Evolutionary conservation across 2,113 vertebrate genomes (phyloP).

Genomic region (Amblyopsis rosae): DNA sequence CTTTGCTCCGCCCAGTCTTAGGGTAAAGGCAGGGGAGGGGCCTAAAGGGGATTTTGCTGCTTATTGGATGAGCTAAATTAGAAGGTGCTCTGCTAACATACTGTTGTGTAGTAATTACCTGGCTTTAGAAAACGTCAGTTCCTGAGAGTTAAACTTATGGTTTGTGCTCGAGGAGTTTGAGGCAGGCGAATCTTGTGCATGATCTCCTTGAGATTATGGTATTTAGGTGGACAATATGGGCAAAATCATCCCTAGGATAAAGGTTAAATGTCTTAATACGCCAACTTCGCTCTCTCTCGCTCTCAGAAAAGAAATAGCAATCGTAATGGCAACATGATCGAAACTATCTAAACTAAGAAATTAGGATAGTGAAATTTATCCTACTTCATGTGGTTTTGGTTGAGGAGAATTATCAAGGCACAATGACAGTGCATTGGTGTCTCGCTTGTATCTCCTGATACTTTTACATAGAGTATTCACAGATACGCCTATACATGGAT

Average conservation of each 20-base stretch:
- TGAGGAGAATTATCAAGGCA: too few relatives aligned
- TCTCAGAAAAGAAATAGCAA: too few relatives aligned
- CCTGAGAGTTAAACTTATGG: conserved; percentile 25
- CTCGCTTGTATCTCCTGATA: too few relatives aligned
- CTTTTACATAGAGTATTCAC: too few relatives aligned
- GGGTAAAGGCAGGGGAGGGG: conserved; percentile 71
- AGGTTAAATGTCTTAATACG: too few relatives aligned
- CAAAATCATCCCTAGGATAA: too few relatives aligned
- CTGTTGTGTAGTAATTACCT: conserved; percentile 60
- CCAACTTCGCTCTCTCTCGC: too few relatives aligned
- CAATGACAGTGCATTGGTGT: too few relatives aligned
- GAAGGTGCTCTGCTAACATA: conserved; percentile 71
- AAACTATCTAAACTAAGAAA: too few relatives aligned
- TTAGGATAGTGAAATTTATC: too few relatives aligned
- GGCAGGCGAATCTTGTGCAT: not conserved
- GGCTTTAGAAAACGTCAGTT: conserved; percentile 41
- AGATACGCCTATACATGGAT: not conserved
- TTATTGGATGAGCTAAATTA: conserved; percentile 88
- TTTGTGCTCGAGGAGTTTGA: conserved; percentile 19
- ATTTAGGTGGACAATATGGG: not conserved
- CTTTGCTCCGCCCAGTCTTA: conserved; percentile 46
- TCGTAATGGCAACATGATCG: too few relatives aligned
- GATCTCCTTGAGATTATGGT: not conserved
- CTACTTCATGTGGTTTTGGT: too few relatives aligned
- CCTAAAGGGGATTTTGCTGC: conserved; percentile 79